Conservation (phyloP, 2,888 invertebrate genomes). For the Eupithecia abbreviata region DNA sequence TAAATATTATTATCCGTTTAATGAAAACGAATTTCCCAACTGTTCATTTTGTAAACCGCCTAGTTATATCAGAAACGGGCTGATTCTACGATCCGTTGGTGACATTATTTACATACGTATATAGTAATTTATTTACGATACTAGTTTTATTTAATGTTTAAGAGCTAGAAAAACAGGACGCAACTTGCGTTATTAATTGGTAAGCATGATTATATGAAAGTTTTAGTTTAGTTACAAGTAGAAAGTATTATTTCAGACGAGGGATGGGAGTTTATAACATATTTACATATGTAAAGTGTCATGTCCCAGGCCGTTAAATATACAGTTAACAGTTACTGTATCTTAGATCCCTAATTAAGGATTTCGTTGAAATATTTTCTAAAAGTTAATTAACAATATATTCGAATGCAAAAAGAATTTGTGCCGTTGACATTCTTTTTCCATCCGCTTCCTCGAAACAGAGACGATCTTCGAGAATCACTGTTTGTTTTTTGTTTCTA, state of each 20-base stretch:
- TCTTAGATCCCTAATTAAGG: not conserved
- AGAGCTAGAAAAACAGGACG: not conserved
- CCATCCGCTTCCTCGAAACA: slow-evolving; percentile 33
- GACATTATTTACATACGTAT: not conserved
- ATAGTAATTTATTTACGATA: slow-evolving; percentile 29
- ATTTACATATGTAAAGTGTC: not conserved
- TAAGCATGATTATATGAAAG: not conserved
- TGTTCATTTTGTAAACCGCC: not conserved
- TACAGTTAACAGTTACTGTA: not conserved
- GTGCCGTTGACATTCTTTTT: slow-evolving; percentile 24
- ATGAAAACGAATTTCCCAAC: not conserved
- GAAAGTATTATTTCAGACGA: not conserved
- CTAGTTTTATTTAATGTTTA: not conserved
- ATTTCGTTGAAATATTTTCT: not conserved
- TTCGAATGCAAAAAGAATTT: not conserved
- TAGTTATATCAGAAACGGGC: not conserved
- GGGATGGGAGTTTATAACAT: not conserved
- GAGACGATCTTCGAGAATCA: slow-evolving; percentile 24
- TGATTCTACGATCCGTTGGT: not conserved
- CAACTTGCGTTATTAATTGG: not conserved
- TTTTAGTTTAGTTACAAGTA: not conserved
- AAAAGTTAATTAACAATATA: not conserved
- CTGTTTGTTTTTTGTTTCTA: slow-evolving; percentile 20
- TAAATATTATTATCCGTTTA: not conserved
- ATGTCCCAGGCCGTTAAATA: not conserved